phyloP scores from a whole-genome alignment of 2,797 vertebrate species.

The Darevskia nairensis region DNA sequence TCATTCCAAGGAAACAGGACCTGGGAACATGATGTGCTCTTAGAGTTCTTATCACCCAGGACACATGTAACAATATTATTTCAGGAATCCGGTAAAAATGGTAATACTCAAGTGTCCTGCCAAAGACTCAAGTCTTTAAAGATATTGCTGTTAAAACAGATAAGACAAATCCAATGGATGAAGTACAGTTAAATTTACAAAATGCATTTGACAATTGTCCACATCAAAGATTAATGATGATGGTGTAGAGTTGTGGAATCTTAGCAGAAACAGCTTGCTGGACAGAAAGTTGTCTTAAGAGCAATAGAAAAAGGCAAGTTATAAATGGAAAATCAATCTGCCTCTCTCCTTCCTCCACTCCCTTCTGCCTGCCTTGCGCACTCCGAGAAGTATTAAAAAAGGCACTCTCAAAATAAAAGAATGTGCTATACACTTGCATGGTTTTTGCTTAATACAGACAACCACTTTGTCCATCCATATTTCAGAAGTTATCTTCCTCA shows the following conservation, averaged over 20 bases:
- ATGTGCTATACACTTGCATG: background rate
- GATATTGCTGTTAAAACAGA: slow-evolving; percentile 44
- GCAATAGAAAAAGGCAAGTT: slow-evolving; percentile 27
- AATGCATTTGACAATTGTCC: background rate
- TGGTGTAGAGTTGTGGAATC: slow-evolving; percentile 6
- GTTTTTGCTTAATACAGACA: background rate
- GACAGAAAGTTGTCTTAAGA: slow-evolving; percentile 38
- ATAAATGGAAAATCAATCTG: slow-evolving; percentile 12
- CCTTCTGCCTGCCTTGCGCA: background rate
- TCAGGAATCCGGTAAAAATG: background rate
- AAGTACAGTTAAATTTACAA: slow-evolving; percentile 45
- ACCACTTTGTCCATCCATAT: background rate
- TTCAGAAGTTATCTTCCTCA: background rate
- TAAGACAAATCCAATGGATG: slow-evolving; percentile 24
- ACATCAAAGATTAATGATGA: slow-evolving; percentile 20
- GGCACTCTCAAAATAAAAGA: background rate
- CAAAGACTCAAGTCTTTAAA: slow-evolving; percentile 45
- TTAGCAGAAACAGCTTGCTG: slow-evolving; percentile 28
- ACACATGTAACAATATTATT: background rate
- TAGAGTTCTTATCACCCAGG: background rate
- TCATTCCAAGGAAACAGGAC: background rate
- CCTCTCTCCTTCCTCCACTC: background rate
- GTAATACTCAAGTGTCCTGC: background rate
- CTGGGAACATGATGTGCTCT: background rate
- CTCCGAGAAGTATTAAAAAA: background rate